Conservation (phyloP, 30 jellyfish, hydroid and myxozoan genomes). For the Turritopsis dohrnii region DNA sequence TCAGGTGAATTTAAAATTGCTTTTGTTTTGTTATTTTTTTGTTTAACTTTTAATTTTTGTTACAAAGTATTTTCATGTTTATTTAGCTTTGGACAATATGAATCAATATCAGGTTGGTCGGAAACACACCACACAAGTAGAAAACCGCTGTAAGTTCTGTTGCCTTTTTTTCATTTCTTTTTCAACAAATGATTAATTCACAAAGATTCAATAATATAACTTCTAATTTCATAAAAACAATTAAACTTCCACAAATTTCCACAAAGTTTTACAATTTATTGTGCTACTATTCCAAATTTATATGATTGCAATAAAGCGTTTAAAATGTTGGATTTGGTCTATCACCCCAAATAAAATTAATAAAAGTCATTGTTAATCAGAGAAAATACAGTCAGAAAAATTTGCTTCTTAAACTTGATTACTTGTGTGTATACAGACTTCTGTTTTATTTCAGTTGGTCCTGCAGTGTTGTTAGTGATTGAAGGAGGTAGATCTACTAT, state of each 20-base stretch:
- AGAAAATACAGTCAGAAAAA: too few species aligned
- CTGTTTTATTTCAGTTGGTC: conserved; percentile 6
- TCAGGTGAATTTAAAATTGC: too few species aligned
- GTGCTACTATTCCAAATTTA: too few species aligned
- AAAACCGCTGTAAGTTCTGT: not conserved
- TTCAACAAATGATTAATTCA: not conserved
- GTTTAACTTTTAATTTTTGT: not conserved
- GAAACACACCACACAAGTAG: not conserved
- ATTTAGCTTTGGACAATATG: not conserved
- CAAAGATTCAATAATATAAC: too few species aligned
- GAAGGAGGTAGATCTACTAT: conserved; percentile 29
- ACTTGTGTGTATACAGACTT: not conserved
- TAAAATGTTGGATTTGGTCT: too few species aligned
- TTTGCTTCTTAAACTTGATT: too few species aligned
- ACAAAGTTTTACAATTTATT: too few species aligned
- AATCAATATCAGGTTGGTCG: not conserved
- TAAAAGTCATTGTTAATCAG: too few species aligned
- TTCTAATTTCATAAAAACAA: too few species aligned
- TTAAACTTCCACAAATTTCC: too few species aligned
- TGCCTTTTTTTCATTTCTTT: not conserved
- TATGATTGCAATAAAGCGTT: too few species aligned
- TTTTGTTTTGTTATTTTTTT: not conserved
- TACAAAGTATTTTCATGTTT: not conserved
- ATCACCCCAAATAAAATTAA: too few species aligned
- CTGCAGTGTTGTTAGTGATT: conserved; percentile 16